Evolutionary conservation across 2,888 invertebrate species (phyloP), one percentile per base, ranked within the genome.

Genomic region (Lepetodrilus schrolli): DNA sequence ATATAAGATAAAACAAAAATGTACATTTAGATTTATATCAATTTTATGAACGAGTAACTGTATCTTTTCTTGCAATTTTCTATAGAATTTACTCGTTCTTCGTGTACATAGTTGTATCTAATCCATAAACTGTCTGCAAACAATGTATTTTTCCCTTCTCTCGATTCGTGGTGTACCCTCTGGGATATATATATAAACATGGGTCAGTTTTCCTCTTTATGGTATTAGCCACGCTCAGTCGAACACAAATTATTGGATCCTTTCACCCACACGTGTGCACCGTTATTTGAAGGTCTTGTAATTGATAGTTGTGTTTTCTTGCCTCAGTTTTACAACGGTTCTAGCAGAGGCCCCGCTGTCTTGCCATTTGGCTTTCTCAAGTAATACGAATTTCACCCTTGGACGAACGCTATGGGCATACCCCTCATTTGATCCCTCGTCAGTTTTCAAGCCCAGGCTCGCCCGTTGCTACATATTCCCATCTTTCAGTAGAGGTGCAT

Each of bases 311-410:
- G 30, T 34, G 34, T 58, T 26, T 34, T 17, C 17, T 30, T 23
- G 26, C 30, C 58, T 17, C 8, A 26, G 58, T 58, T 30, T 30
- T 30, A 17, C 34, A 7, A 58, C 58, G 34, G 34, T 30, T 7
- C 13, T 13, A 23, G 58, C 48, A 30, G 10, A 34, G 17, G 26
- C 30, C 58, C 23, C 17, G 58, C 58, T 58, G 58, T 17, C 17
- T 21, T 58, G 26, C 30, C 34, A 58, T 58, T 34, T 58, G 30
- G 26, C 7, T 58, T 30, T 17, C 17, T 23, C 17, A 58, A 58
- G 30, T 17, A 23, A 34, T 58, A 34, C 30, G 58, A 58, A 58
- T 58, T 58, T 58, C 58, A 58, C 58, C 26, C 58, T 30, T 58
- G 58, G 30, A 17, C 17, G 17, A 17, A 23, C 13, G 2, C 4